Percentiles rank a stretch among this genome's conserved stretches.
Conservation (phyloP, 1,140 invertebrate species). For the Cheumatopsyche charites region DNA sequence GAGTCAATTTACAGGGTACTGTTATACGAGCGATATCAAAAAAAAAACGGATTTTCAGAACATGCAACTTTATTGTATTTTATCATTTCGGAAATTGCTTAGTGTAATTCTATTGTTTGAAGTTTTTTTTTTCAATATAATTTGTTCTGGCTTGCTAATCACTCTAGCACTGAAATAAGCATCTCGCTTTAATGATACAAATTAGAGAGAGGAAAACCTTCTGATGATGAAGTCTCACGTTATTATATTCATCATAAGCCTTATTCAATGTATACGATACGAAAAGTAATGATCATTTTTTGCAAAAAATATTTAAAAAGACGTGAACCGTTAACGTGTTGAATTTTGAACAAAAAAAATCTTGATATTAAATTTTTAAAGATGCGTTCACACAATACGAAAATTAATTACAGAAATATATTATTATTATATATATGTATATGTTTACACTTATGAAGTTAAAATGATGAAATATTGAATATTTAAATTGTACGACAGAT, state of each 20-base stretch:
- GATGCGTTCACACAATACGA: conserved; percentile 19
- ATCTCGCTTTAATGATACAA: no score
- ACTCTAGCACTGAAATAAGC: no score
- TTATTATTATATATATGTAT: conserved; percentile 39
- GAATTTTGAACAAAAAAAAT: conserved; percentile 30
- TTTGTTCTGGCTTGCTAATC: no score
- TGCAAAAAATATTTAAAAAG: conserved; percentile 7
- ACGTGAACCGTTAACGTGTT: conserved; percentile 13
- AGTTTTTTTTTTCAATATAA: neutral
- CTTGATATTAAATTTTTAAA: conserved; percentile 21
- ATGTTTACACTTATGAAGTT: conserved; percentile 35
- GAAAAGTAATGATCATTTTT: conserved; percentile 31
- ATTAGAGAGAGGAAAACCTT: conserved; percentile 28
- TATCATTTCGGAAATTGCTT: conserved; percentile 3
- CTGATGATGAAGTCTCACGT: conserved; percentile 43
- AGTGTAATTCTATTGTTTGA: neutral
- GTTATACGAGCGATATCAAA: conserved; percentile 30
- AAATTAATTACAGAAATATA: conserved; percentile 23
- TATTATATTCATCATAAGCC: conserved; percentile 47
- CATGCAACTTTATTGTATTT: neutral
- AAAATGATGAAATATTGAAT: conserved; percentile 33
- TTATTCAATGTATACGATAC: conserved; percentile 48
- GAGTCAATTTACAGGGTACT: conserved; percentile 37
- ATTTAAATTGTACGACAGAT: conserved; percentile 32
- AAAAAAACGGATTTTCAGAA: neutral